Evolutionary conservation across 30 jellyfish, hydroid and myxozoan species (phyloP).

Genomic region (Aurelia sp.): DNA sequence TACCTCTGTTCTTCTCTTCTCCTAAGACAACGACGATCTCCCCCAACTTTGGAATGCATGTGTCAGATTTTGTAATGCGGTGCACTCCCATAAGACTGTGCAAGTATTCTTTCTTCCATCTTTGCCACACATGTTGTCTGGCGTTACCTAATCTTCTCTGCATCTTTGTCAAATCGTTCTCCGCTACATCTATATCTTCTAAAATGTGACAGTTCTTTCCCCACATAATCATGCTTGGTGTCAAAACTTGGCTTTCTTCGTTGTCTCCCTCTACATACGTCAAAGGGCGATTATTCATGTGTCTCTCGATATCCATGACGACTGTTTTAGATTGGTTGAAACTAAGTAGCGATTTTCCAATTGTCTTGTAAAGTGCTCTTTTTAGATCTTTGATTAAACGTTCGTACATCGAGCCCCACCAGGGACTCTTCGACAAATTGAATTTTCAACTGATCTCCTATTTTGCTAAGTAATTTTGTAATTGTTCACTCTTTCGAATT

Average conservation of each 20-base stretch:
- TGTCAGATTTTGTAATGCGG: constrained; percentile 13
- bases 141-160: constrained; percentile 54
- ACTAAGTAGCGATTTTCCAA: constrained; percentile 7
- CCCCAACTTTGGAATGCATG: too few species aligned
- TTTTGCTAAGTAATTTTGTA: not conserved
- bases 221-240: constrained; percentile 59
- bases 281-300: constrained; percentile 23
- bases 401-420: constrained; percentile 56
- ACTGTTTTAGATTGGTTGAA: constrained; percentile 23
- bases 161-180: constrained; percentile 15
- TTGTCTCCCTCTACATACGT: constrained; percentile 39
- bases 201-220: constrained; percentile 43
- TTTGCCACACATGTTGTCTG: constrained; percentile 4
- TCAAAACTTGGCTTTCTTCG: constrained; percentile 56
- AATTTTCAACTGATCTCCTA: constrained; percentile 11
- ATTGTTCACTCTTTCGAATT: constrained; percentile 7
- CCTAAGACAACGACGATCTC: too few species aligned
- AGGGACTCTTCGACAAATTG: constrained; percentile 5
- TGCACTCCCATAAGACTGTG: constrained; percentile 44
- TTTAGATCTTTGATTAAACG: constrained; percentile 7
- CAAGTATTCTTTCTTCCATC: too few species aligned
- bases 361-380: constrained; percentile 33
- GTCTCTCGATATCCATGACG: constrained; percentile 33
- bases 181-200: too few species aligned
- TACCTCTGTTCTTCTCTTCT: too few species aligned